phyloP scores from a whole-genome alignment of 1,140 invertebrate species.

The Oncopeltus fasciatus region DNA sequence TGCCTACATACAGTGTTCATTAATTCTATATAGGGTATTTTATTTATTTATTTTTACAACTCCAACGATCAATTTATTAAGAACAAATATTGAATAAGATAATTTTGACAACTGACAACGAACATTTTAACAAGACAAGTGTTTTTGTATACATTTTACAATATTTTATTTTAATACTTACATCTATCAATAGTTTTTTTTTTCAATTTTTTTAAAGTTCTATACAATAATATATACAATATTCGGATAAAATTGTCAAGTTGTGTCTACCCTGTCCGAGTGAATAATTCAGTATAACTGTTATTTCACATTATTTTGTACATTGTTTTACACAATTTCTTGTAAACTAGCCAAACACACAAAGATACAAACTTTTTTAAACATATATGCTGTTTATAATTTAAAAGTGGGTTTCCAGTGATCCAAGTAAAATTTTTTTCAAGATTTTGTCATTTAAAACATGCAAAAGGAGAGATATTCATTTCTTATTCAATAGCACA shows the following conservation, averaged over 20 bases:
- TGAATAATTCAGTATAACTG: conserved; percentile 14
- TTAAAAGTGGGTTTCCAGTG: not conserved
- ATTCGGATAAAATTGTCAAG: conserved; percentile 20
- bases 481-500: conserved; percentile 11
- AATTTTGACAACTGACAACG: conserved; percentile 13
- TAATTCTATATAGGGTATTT: conserved; percentile 8
- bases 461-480: not conserved
- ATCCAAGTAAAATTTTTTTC: not conserved
- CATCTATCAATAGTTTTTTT: conserved; percentile 14
- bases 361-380: not conserved
- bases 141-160: conserved; percentile 12
- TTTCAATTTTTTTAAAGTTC: conserved; percentile 8
- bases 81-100: conserved; percentile 14
- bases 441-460: not conserved
- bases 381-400: not conserved
- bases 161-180: conserved; percentile 13
- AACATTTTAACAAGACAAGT: conserved; percentile 6
- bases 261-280: conserved; percentile 19
- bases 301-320: conserved; percentile 1
- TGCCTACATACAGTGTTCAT: conserved; percentile 17
- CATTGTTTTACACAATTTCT: conserved; percentile 1
- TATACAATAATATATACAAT: conserved; percentile 20
- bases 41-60: conserved; percentile 16
- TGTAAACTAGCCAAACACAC: not conserved
- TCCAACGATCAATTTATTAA: conserved; percentile 9